A percentile compares a stretch with the other conserved stretches of the same genome.
Conservation (phyloP, 2,797 vertebrate species). For the Alfaro cultratus region DNA sequence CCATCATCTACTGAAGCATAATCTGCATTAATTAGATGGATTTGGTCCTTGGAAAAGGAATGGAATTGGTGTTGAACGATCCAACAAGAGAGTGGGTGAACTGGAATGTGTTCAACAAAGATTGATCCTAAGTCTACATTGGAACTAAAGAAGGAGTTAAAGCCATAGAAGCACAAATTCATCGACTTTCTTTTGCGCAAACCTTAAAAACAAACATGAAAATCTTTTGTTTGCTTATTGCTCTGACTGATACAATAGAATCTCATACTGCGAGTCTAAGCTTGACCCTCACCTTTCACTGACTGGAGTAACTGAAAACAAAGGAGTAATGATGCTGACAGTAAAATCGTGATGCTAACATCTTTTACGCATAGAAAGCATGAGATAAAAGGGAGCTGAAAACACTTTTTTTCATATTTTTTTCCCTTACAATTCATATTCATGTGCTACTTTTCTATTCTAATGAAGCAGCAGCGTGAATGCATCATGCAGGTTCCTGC, state of each 20-base stretch:
- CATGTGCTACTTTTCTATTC: slow-evolving; percentile 10
- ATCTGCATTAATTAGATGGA: neutral
- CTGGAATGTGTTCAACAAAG: neutral
- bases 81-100: neutral
- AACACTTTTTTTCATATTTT: neutral
- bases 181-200: neutral
- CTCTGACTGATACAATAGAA: neutral
- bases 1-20: neutral
- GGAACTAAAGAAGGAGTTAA: neutral
- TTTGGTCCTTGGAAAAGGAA: neutral
- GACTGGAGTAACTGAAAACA: slow-evolving; percentile 1
- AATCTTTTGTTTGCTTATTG: neutral
- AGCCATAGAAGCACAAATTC: neutral
- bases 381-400: neutral
- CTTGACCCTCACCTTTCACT: slow-evolving; percentile 13
- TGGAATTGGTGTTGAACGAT: neutral
- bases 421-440: neutral
- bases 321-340: neutral
- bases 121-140: neutral
- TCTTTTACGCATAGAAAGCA: neutral
- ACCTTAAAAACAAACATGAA: neutral
- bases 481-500: slow-evolving; percentile 14
- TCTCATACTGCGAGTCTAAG: slow-evolving; percentile 1
- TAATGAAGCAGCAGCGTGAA: slow-evolving; percentile 36
- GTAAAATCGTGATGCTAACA: neutral